Evolutionary conservation across 2,888 invertebrate genomes (phyloP).

Genomic region (Mesorhabditis sp.): DNA sequence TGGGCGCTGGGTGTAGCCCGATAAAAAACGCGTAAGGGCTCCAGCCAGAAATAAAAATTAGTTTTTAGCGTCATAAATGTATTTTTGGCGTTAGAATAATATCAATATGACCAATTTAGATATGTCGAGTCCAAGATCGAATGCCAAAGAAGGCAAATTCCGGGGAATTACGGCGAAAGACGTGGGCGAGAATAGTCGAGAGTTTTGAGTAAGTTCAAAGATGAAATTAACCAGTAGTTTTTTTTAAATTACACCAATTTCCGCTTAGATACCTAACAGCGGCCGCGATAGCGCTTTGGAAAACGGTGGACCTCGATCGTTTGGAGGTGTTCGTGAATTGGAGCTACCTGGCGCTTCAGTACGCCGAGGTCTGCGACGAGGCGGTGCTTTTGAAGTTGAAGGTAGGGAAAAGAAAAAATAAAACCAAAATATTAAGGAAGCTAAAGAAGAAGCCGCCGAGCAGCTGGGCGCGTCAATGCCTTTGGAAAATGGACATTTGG

Average conservation of each 20-base stretch:
- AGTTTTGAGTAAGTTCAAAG: conserved; percentile 32
- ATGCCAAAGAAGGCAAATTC: conserved; percentile 33
- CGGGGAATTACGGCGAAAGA: conserved; percentile 24
- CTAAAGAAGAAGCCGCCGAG: conserved; percentile 23
- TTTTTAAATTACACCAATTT: background rate
- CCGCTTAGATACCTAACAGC: conserved; percentile 35
- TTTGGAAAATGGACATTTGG: conserved; percentile 40
- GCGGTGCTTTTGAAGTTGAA: conserved; percentile 25
- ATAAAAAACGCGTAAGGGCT: too few species aligned
- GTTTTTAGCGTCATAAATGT: too few species aligned
- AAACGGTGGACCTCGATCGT: conserved; percentile 33
- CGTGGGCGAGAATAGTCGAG: conserved; percentile 30
- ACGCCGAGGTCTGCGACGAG: conserved; percentile 33
- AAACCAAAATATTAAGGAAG: conserved; percentile 17
- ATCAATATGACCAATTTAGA: conserved; percentile 16
- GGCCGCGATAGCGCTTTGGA: conserved; percentile 35
- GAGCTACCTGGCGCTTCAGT: conserved; percentile 39
- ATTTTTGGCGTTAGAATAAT: too few species aligned
- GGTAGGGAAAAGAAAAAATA: conserved; percentile 11
- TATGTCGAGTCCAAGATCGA: conserved; percentile 41
- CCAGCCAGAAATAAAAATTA: too few species aligned
- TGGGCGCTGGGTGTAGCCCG: too few species aligned
- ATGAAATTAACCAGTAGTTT: background rate
- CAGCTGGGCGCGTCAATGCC: conserved; percentile 29
- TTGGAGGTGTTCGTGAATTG: conserved; percentile 38